A percentile compares a stretch with the other conserved stretches of the same genome.
These are phyloP conservation scores for Lucifuga dentata DNA, from an alignment of 2,113 vertebrate species.

Conservation along the genomic window DNA sequence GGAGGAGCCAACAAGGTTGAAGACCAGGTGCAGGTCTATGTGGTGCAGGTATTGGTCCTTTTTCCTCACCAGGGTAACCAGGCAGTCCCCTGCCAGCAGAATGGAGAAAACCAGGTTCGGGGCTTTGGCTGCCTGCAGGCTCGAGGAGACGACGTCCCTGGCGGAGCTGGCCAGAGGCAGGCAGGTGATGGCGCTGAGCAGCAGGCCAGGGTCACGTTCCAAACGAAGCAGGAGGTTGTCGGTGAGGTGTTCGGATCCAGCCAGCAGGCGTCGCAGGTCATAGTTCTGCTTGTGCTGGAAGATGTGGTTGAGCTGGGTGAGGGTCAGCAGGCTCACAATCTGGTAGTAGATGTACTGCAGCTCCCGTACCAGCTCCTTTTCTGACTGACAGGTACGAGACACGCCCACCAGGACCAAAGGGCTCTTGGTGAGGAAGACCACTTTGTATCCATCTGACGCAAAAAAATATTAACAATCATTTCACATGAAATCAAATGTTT, in stretches of 20 bases:
- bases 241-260: conserved; percentile 94
- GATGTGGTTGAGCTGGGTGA: conserved; percentile 95
- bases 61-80: conserved; percentile 93
- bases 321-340: conserved; percentile 95
- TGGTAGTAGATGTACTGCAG: conserved; percentile 98
- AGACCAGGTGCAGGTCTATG: conserved; percentile 96
- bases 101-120: conserved; percentile 96
- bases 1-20: conserved; percentile 95
- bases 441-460: conserved; percentile 92
- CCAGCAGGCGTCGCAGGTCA: conserved; percentile 93
- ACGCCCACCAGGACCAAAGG: conserved; percentile 96
- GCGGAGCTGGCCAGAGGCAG: conserved; percentile 86
- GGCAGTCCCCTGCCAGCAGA: conserved; percentile 90
- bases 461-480: neutral
- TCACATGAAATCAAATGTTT: neutral
- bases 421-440: conserved; percentile 94
- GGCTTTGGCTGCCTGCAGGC: conserved; percentile 92
- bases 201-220: conserved; percentile 92
- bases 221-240: conserved; percentile 93
- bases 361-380: conserved; percentile 93
- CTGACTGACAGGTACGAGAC: conserved; percentile 89
- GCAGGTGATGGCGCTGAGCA: conserved; percentile 93
- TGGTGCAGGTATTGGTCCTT: conserved; percentile 97
- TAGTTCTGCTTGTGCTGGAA: conserved; percentile 98
- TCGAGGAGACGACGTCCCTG: conserved; percentile 87